Base-by-base conservation (phyloP, 2,113 vertebrate species). In the Cricetomys ansorgei region DNA sequence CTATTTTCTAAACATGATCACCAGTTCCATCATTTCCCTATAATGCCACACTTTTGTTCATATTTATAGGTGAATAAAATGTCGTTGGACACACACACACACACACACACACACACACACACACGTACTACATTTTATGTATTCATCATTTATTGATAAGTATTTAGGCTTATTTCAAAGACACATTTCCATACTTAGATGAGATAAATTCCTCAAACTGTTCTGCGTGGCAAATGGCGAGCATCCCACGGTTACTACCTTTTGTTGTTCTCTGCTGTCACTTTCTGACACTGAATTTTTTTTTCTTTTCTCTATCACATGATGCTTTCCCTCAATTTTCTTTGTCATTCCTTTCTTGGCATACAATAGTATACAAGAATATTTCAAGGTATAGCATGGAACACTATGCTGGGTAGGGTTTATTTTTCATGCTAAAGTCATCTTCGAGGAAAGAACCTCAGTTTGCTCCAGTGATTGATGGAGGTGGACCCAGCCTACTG, bases 211-310 rank as follows among this genome's bases (percentile, higher is more conserved):
- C 13, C n/a, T 77, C 85, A 84, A 91, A 88, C 65, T 77, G 9
- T 4, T 19, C 72, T 70, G 6, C 6, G 17, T 95, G 37, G 15
- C 25, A 95, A 88, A 88, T 5, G 90, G n/a, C 25, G 80, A 45
- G 4, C 11, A 80, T 85, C 55, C 43, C 53, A 15, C 87, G 37
- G 55, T 45, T 62, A 8, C 27, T 40, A 50, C 11, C 4, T 80
- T 65, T 37, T 72, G 50, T 86, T 75, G 11, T 91, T 94, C 25
- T 59, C 92, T 72, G 65, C 37, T 88, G 53, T 95, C 40, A 79
- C 73, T 88, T 95, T 85, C 50, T 85, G 27, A 69, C 50, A 89
- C 7, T 67, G 40, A 43, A n/a, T n/a, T n/a, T 77, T 75, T 73
- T 80, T 72, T 91, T 31, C 43, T 77, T 16, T n/a, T 65, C 23